phyloP scores from a whole-genome alignment of 2,888 invertebrate genomes.

The Pristionchus arcanus region DNA sequence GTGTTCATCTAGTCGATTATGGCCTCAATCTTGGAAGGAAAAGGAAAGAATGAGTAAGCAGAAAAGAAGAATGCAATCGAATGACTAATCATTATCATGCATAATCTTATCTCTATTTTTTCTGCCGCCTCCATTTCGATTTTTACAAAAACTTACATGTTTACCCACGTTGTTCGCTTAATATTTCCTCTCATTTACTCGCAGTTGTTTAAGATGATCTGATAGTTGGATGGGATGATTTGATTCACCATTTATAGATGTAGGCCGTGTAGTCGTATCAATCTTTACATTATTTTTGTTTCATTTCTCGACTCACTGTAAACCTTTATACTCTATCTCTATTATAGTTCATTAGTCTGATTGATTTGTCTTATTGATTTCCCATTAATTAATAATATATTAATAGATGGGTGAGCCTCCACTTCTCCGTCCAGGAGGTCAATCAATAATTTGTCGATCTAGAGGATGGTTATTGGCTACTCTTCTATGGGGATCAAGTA shows the following conservation, averaged over 20 bases:
- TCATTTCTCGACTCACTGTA: not conserved
- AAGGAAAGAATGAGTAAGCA: constrained; percentile 16
- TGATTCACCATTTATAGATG: too few species aligned
- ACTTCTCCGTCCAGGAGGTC: constrained; percentile 5
- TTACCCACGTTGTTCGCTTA: too few species aligned
- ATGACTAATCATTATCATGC: not conserved
- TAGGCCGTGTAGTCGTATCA: too few species aligned
- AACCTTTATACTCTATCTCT: not conserved
- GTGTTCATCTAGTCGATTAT: not conserved
- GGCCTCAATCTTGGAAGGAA: constrained; percentile 3
- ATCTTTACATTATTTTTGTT: not conserved
- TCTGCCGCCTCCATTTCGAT: not conserved
- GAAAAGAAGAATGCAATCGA: constrained; percentile 2
- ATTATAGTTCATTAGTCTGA: not conserved
- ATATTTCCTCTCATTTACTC: too few species aligned
- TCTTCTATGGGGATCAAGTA: constrained; percentile 15
- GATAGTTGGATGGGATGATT: too few species aligned
- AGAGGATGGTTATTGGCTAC: constrained; percentile 40
- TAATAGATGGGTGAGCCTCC: constrained; percentile 34
- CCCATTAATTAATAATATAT: not conserved
- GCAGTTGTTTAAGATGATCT: too few species aligned
- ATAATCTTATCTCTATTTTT: not conserved
- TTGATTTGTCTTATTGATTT: not conserved
- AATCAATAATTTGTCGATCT: not conserved
- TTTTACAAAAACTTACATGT: not conserved